A percentile compares a stretch with the other conserved stretches of the same genome.
phyloP scores from a whole-genome alignment of 1,140 invertebrate genomes.

The Drosophila arawakana region DNA sequence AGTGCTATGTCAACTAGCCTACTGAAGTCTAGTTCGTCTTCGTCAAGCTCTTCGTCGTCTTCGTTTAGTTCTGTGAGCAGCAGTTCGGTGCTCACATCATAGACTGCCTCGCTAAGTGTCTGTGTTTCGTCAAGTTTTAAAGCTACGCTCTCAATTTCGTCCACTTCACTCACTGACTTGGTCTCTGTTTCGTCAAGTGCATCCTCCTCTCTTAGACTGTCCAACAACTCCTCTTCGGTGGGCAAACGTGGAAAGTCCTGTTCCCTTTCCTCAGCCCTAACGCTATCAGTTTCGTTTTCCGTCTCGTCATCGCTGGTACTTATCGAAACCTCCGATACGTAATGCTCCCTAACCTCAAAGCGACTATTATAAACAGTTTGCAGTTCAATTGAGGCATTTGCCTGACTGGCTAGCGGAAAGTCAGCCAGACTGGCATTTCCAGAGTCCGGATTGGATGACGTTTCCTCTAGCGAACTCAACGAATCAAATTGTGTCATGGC shows the following conservation, averaged over 20 bases:
- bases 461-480: slow-evolving; percentile 76
- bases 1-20: slow-evolving; percentile 33
- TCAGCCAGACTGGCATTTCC: slow-evolving; percentile 81
- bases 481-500: slow-evolving; percentile 65
- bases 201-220: slow-evolving; percentile 66
- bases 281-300: slow-evolving; percentile 21
- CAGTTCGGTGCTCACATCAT: slow-evolving; percentile 40
- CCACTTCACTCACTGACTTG: background rate
- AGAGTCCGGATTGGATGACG: slow-evolving; percentile 80
- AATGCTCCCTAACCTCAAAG: slow-evolving; percentile 71
- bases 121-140: slow-evolving; percentile 27
- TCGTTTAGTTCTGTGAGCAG: slow-evolving; percentile 11
- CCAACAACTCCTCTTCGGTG: slow-evolving; percentile 68
- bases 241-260: slow-evolving; percentile 71
- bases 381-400: slow-evolving; percentile 67
- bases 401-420: slow-evolving; percentile 58
- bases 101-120: slow-evolving; percentile 22
- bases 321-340: slow-evolving; percentile 68
- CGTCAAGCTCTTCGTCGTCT: slow-evolving; percentile 18
- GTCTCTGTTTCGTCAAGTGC: slow-evolving; percentile 18
- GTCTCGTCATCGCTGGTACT: slow-evolving; percentile 43
- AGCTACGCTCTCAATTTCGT: slow-evolving; percentile 24
- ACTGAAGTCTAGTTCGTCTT: slow-evolving; percentile 21
- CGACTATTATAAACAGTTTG: slow-evolving; percentile 67
- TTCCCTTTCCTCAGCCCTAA: background rate